Evolutionary conservation across 2,888 invertebrate species (phyloP).

Genomic region (Mesodorylaimus sp.): DNA sequence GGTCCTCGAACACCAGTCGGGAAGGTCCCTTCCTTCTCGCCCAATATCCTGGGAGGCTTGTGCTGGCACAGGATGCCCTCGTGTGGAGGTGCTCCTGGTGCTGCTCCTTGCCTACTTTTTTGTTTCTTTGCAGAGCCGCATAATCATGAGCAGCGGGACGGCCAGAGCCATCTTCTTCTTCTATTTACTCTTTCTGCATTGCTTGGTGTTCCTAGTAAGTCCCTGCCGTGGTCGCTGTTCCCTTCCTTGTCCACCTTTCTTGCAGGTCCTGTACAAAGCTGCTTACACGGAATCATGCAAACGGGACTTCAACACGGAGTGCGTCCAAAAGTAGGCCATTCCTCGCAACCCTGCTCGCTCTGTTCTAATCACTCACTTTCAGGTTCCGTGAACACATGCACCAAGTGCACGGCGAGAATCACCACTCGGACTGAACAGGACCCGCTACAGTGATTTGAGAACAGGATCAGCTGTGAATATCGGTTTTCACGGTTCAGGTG

Average conservation of each 20-base stretch:
- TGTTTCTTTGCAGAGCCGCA: slow-evolving; percentile 31
- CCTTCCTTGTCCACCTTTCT: background rate
- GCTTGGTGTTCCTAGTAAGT: slow-evolving; percentile 36
- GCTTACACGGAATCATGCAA: slow-evolving; percentile 35
- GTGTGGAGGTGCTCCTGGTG: no score
- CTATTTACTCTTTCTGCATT: slow-evolving; percentile 37
- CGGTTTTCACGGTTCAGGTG: no score
- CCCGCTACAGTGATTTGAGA: no score
- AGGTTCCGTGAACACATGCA: slow-evolving; percentile 11
- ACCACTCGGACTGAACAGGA: no score
- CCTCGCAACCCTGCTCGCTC: background rate
- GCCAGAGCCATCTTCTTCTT: slow-evolving; percentile 36
- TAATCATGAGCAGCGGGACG: slow-evolving; percentile 36
- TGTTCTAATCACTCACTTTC: background rate
- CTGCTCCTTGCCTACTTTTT: background rate
- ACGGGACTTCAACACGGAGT: slow-evolving; percentile 31
- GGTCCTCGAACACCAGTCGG: no score
- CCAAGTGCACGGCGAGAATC: slow-evolving; percentile 8
- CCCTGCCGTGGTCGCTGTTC: background rate
- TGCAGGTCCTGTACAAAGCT: slow-evolving; percentile 34
- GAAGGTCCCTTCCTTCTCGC: no score
- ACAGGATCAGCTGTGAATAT: no score
- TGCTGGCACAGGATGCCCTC: no score
- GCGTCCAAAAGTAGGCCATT: slow-evolving; percentile 16
- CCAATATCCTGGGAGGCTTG: no score